Percentiles rank a stretch among this genome's conserved stretches.
Evolutionary conservation across 2,888 invertebrate species (phyloP).

Genomic region (Criorhina ranunculi): DNA sequence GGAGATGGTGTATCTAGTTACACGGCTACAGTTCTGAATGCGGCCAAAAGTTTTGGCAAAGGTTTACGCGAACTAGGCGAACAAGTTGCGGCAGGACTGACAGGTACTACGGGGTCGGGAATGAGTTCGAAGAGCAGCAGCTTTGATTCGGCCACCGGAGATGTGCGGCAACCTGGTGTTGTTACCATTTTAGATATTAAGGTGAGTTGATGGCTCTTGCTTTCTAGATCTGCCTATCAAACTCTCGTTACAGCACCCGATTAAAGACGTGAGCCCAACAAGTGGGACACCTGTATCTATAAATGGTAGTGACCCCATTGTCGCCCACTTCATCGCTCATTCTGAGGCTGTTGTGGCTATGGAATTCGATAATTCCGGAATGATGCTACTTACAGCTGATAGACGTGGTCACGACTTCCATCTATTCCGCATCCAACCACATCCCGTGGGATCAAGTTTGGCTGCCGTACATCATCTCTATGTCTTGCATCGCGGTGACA

Average conservation of each 20-base stretch:
- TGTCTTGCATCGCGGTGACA: constrained; percentile 97
- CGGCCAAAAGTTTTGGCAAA: constrained; percentile 96
- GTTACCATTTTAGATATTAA: constrained; percentile 94
- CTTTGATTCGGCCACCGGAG: constrained; percentile 84
- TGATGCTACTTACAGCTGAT: constrained; percentile 95
- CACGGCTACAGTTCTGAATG: constrained; percentile 96
- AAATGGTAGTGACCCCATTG: constrained; percentile 88
- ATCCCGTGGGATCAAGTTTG: constrained; percentile 93
- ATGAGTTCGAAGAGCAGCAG: constrained; percentile 84
- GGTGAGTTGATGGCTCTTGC: constrained; percentile 83
- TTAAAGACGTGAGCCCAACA: constrained; percentile 83
- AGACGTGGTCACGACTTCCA: constrained; percentile 97
- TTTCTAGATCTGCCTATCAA: not conserved
- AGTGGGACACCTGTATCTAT: constrained; percentile 81
- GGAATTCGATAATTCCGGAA: constrained; percentile 95
- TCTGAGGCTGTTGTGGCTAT: constrained; percentile 94
- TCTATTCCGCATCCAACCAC: constrained; percentile 96
- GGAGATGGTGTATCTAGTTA: constrained; percentile 94
- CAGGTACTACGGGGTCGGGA: constrained; percentile 87
- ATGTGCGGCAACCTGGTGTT: constrained; percentile 92
- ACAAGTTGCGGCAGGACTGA: constrained; percentile 95
- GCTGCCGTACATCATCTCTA: constrained; percentile 98
- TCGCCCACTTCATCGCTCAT: constrained; percentile 95
- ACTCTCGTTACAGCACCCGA: constrained; percentile 80
- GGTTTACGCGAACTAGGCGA: constrained; percentile 95